phyloP scores from a whole-genome alignment of 1,140 invertebrate species.

The Dryas iulia region DNA sequence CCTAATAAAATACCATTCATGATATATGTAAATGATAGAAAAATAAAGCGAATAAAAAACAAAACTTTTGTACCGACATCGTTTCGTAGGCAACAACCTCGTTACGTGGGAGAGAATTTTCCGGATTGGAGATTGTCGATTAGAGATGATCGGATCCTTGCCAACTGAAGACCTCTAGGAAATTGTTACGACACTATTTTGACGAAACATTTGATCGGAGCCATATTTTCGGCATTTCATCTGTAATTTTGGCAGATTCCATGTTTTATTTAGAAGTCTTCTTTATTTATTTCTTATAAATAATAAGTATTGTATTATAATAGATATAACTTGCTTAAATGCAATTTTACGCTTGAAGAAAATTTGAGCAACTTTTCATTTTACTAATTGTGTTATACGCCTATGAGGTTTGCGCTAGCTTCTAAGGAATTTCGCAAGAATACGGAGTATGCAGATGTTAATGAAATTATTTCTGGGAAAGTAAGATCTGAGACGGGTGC shows the following conservation, averaged over 20 bases:
- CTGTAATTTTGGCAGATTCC: constrained; percentile 7
- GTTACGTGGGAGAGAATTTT: constrained; percentile 19
- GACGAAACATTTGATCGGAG: not conserved
- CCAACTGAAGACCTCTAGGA: constrained; percentile 7
- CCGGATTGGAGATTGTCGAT: constrained; percentile 23
- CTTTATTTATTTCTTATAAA: not conserved
- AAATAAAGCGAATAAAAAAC: not conserved
- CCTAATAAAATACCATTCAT: too few relatives aligned
- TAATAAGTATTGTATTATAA: not conserved
- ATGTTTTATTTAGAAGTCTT: not conserved
- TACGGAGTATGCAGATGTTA: constrained; percentile 64
- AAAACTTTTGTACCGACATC: not conserved
- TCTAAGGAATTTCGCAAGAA: constrained; percentile 55
- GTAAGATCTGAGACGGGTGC: constrained; percentile 68
- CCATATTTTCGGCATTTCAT: not conserved
- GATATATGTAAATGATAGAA: not conserved
- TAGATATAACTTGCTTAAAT: too few relatives aligned
- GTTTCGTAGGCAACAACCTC: constrained; percentile 4
- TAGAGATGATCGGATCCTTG: constrained; percentile 23
- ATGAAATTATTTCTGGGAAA: constrained; percentile 75
- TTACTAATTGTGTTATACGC: not conserved
- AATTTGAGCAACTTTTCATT: not conserved
- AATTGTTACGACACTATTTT: constrained; percentile 5
- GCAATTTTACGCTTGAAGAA: too few relatives aligned
- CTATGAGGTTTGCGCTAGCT: constrained; percentile 15